Evolutionary conservation across 2,113 vertebrate species (phyloP).

Genomic region (Etia nguti): DNA sequence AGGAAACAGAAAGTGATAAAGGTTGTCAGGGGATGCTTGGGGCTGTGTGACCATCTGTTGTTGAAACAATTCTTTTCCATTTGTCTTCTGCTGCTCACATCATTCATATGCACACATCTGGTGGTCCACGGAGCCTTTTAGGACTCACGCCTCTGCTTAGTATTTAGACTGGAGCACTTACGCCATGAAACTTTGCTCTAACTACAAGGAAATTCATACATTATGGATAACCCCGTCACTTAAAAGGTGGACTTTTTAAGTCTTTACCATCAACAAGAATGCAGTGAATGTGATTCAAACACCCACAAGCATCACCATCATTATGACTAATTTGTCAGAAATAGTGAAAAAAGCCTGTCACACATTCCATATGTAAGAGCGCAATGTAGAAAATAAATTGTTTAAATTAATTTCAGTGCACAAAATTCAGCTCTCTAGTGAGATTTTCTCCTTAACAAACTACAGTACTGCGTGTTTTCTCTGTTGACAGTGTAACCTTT

Average conservation of each 20-base stretch:
- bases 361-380: background rate
- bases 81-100: background rate
- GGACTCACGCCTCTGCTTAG: background rate
- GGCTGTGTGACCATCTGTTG: slow-evolving; percentile 31
- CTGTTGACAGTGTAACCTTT: background rate
- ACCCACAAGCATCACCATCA: background rate
- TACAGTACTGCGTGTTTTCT: background rate
- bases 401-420: background rate
- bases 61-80: slow-evolving; percentile 16
- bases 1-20: background rate
- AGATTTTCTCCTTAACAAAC: background rate
- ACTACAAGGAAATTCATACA: background rate
- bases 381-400: background rate
- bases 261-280: background rate
- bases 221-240: background rate
- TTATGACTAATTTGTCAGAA: background rate
- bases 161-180: background rate
- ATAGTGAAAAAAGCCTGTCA: background rate
- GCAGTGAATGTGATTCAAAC: background rate
- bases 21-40: background rate
- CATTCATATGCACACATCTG: slow-evolving; percentile 14
- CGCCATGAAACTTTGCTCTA: background rate
- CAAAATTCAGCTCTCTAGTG: background rate
- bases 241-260: background rate
- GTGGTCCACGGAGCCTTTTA: background rate